Conservation (phyloP, 2,888 invertebrate species). For the Cactoblastis cactorum region DNA sequence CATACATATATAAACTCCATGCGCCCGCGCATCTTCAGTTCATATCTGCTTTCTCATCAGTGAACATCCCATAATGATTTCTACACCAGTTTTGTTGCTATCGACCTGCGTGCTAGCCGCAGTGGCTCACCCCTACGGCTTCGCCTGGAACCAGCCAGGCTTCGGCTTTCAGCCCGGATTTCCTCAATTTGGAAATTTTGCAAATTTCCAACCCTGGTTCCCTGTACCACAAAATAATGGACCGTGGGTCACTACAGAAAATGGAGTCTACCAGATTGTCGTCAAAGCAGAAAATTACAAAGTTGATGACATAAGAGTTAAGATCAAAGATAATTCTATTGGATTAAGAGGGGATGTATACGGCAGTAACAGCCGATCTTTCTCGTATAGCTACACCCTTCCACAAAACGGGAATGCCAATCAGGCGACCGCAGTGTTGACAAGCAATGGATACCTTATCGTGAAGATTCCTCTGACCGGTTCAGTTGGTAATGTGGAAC, state of each 20-base stretch:
- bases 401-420: neutral
- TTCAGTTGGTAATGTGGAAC: neutral
- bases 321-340: neutral
- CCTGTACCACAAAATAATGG: neutral
- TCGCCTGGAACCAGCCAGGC: neutral
- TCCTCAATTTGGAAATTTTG: neutral
- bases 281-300: neutral
- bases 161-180: neutral
- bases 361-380: neutral
- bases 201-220: neutral
- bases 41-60: neutral
- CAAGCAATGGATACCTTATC: slow-evolving; percentile 1
- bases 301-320: neutral
- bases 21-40: neutral
- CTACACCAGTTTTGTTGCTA: neutral
- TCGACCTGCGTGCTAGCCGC: neutral
- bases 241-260: neutral
- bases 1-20: neutral
- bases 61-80: slow-evolving; percentile 2
- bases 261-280: neutral
- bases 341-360: neutral
- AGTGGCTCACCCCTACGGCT: neutral
- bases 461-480: slow-evolving; percentile 1
- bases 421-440: neutral
- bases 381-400: neutral